Evolutionary conservation across 2,113 vertebrate species (phyloP).

Genomic region (Oncorhynchus tshawytscha): DNA sequence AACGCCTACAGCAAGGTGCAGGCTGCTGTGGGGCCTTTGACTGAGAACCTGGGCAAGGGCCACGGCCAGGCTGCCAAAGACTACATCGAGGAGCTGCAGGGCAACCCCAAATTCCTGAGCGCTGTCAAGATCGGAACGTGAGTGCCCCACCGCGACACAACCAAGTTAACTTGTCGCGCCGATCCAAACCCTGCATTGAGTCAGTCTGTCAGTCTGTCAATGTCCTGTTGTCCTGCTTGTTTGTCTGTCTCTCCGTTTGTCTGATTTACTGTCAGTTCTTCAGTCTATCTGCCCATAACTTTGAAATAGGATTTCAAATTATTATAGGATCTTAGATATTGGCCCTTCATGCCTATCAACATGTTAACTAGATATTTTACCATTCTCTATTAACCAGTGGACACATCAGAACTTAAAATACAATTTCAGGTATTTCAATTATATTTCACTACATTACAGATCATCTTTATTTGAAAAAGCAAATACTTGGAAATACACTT

Average conservation of each 20-base stretch:
- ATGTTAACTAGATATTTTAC: too few species aligned
- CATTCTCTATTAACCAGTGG: too few species aligned
- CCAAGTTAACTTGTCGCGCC: too few species aligned
- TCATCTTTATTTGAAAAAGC: too few species aligned
- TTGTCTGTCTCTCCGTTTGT: background rate
- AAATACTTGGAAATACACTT: too few species aligned
- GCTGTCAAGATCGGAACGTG: constrained; percentile 47
- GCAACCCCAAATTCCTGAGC: constrained; percentile 37
- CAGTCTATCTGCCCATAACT: background rate
- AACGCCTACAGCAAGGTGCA: constrained; percentile 23
- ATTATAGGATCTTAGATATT: too few species aligned
- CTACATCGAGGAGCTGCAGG: background rate
- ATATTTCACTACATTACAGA: too few species aligned
- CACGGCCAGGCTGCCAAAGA: constrained; percentile 1
- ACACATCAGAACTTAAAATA: too few species aligned
- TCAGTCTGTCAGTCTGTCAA: background rate
- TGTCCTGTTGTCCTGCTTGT: background rate
- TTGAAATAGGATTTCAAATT: background rate
- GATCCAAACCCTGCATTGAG: too few species aligned
- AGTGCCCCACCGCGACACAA: constrained; percentile 25
- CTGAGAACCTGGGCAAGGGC: background rate
- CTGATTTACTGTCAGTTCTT: background rate
- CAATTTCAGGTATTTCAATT: too few species aligned
- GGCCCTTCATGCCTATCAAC: too few species aligned
- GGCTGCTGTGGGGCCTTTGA: fast-evolving